These are phyloP conservation scores for Hippopotamus amphibius DNA, from an alignment of 2,113 vertebrate species.

Conservation along the genomic window DNA sequence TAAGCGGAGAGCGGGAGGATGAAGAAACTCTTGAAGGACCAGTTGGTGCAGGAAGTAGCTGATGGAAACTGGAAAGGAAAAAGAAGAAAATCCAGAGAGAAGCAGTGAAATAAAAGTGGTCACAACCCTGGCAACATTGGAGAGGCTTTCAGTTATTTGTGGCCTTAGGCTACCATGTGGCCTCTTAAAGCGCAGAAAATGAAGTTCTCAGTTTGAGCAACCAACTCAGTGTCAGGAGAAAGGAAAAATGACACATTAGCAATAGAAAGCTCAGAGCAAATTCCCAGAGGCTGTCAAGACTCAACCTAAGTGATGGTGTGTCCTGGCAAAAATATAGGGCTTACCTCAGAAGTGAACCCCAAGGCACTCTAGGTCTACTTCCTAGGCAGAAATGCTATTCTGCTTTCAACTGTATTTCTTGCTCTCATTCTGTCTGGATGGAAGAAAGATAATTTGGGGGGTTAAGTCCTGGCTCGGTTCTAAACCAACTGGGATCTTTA, in stretches of 20 bases:
- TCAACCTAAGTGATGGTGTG: background rate
- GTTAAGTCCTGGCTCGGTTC: background rate
- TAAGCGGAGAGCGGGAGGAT: background rate
- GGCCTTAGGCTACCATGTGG: background rate
- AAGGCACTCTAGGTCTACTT: background rate
- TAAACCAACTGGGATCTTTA: background rate
- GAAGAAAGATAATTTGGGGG: background rate
- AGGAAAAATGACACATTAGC: background rate
- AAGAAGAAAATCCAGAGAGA: background rate
- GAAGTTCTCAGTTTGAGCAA: background rate
- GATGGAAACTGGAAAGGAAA: background rate
- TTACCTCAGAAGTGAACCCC: background rate
- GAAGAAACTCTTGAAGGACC: background rate
- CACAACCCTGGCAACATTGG: background rate
- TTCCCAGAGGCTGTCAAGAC: background rate
- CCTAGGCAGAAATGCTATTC: background rate
- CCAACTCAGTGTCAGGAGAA: background rate
- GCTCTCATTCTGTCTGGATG: background rate
- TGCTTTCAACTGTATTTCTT: background rate
- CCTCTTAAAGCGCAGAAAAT: background rate
- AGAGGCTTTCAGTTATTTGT: background rate
- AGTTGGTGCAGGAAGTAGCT: background rate
- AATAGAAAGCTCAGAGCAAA: background rate
- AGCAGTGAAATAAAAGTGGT: background rate
- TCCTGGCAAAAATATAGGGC: background rate